Conservation (phyloP, 2,888 invertebrate genomes). For the Sialis fuliginosa region DNA sequence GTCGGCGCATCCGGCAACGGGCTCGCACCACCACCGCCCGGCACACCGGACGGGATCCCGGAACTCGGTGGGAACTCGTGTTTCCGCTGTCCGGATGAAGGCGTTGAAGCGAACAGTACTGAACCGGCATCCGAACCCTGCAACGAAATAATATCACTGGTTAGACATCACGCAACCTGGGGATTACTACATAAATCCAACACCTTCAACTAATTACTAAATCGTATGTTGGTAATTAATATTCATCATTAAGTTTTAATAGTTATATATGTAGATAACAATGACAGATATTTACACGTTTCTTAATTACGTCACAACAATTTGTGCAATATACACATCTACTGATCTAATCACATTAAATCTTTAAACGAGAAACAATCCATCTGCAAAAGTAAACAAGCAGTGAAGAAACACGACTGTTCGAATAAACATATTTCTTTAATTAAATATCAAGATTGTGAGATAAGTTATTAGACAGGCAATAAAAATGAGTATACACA, state of each 20-base stretch:
- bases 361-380: no score
- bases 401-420: no score
- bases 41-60: conserved; percentile 33
- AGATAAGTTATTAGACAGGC: no score
- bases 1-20: conserved; percentile 39
- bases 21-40: conserved; percentile 42
- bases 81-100: conserved; percentile 41
- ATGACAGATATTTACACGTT: not conserved
- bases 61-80: conserved; percentile 42
- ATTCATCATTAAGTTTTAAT: not conserved
- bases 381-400: no score
- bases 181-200: not conserved
- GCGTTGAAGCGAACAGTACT: conserved; percentile 48
- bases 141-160: conserved; percentile 16
- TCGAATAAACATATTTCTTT: no score
- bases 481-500: no score
- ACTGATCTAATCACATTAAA: no score
- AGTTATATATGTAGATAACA: not conserved
- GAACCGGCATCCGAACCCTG: conserved; percentile 63
- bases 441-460: no score
- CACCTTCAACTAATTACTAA: not conserved
- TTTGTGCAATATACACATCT: no score
- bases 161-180: not conserved
- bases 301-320: no score
- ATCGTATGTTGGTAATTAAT: not conserved